A percentile compares a stretch with the other conserved stretches of the same genome.
Conservation (phyloP, 1,140 invertebrate genomes). For the Aleiodes sp. region DNA sequence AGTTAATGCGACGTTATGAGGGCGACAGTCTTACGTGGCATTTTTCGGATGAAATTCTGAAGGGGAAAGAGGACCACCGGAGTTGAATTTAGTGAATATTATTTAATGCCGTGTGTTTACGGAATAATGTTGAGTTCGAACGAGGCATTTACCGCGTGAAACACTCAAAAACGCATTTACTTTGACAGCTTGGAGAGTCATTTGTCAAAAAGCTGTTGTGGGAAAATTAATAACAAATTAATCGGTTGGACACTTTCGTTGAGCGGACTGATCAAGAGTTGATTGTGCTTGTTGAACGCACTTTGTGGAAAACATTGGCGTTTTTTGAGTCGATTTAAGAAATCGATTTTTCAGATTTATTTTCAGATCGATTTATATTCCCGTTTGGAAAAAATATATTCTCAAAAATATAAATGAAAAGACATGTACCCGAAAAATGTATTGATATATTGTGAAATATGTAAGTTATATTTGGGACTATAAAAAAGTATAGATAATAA, state of each 20-base stretch:
- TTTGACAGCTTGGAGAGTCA: conserved; percentile 33
- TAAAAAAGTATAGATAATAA: too few relatives aligned
- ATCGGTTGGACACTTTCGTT: conserved; percentile 24
- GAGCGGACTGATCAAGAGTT: neutral
- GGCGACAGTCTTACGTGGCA: conserved; percentile 5
- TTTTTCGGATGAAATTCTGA: conserved; percentile 24
- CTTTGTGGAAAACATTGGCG: too few relatives aligned
- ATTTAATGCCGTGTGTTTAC: conserved; percentile 15
- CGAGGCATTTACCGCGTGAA: conserved; percentile 29
- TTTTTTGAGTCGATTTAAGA: too few relatives aligned
- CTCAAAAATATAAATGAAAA: too few relatives aligned
- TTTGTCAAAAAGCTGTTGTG: conserved; percentile 35
- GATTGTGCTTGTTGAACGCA: too few relatives aligned
- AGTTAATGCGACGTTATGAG: conserved; percentile 12
- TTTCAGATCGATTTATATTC: too few relatives aligned
- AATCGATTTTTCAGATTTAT: too few relatives aligned
- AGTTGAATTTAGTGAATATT: conserved; percentile 27
- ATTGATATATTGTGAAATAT: too few relatives aligned
- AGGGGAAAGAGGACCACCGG: conserved; percentile 53
- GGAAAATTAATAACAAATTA: conserved; percentile 57
- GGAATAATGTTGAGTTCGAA: conserved; percentile 10
- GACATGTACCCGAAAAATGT: too few relatives aligned
- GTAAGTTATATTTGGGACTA: too few relatives aligned
- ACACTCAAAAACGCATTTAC: conserved; percentile 51
- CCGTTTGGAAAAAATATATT: too few relatives aligned